Conservation (phyloP, 2,888 invertebrate species). For the Shargacucullia verbasci region DNA sequence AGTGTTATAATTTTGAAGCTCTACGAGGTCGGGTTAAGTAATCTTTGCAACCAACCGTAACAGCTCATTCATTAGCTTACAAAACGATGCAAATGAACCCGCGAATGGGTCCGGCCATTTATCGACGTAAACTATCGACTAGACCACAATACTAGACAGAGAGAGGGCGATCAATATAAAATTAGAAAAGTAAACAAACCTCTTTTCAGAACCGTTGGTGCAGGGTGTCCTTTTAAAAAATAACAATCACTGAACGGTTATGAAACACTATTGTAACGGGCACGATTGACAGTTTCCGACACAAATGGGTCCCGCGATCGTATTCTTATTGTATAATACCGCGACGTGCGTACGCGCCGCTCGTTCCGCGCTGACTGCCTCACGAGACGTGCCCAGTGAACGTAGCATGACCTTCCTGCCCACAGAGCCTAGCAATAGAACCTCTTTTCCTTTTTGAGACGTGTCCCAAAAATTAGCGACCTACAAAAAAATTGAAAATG, state of each 20-base stretch:
- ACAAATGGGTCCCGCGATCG: constrained; percentile 78
- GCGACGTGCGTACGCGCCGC: constrained; percentile 80
- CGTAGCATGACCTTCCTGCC: constrained; percentile 86
- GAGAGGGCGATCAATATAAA: constrained; percentile 55
- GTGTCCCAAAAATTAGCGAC: constrained; percentile 64
- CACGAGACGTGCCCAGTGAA: constrained; percentile 73
- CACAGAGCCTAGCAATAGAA: constrained; percentile 79
- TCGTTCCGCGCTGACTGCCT: constrained; percentile 83
- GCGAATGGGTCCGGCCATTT: constrained; percentile 67
- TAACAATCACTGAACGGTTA: constrained; percentile 76
- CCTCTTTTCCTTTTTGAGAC: constrained; percentile 77
- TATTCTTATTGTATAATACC: constrained; percentile 55
- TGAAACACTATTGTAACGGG: constrained; percentile 83
- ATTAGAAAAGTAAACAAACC: constrained; percentile 75
- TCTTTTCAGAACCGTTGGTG: constrained; percentile 73
- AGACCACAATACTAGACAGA: constrained; percentile 67
- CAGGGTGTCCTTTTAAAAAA: constrained; percentile 68
- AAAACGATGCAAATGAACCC: constrained; percentile 79
- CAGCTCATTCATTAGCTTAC: constrained; percentile 79
- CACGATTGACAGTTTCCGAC: constrained; percentile 75
- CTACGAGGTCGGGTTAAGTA: constrained; percentile 79
- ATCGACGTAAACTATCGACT: constrained; percentile 70
- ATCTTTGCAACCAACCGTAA: constrained; percentile 79
- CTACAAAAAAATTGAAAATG: constrained; percentile 47
- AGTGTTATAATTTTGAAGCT: constrained; percentile 48